Evolutionary conservation across 2,888 invertebrate species (phyloP).

Genomic region (Ophion costatus): DNA sequence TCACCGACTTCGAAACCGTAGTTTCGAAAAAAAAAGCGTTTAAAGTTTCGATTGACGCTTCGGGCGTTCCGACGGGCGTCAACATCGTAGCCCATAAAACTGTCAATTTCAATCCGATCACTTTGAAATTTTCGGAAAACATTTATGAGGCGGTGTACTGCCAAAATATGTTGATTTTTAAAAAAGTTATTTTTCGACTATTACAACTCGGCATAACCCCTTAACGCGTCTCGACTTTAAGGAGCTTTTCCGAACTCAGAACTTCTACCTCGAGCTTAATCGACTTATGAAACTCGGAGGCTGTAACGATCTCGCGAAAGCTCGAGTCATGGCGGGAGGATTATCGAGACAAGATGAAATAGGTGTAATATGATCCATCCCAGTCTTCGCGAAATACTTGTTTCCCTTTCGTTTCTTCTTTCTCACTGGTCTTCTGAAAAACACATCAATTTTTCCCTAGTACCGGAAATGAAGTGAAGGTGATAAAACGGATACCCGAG

Average conservation of each 20-base stretch:
- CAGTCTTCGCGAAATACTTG: neutral
- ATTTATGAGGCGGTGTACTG: no score
- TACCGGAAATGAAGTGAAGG: constrained; percentile 45
- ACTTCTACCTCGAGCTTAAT: constrained; percentile 5
- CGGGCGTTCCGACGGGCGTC: no score
- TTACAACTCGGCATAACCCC: no score
- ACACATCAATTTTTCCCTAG: constrained; percentile 1
- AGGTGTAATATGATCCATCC: neutral
- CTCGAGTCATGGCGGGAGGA: neutral
- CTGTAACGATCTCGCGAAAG: neutral
- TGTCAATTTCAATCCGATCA: no score
- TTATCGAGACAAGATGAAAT: neutral
- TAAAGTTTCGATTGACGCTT: no score
- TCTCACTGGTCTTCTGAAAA: constrained; percentile 16
- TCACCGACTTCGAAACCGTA: no score
- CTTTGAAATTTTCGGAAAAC: no score
- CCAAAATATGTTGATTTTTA: no score
- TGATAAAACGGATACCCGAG: constrained; percentile 4
- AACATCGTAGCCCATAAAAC: no score
- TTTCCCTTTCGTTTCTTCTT: neutral
- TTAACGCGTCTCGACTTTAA: no score
- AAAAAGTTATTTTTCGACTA: no score
- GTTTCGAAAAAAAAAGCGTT: no score
- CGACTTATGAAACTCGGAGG: constrained; percentile 8
- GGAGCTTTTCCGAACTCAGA: neutral